phyloP scores from a whole-genome alignment of 1,140 invertebrate genomes.

The Lucilia cuprina region DNA sequence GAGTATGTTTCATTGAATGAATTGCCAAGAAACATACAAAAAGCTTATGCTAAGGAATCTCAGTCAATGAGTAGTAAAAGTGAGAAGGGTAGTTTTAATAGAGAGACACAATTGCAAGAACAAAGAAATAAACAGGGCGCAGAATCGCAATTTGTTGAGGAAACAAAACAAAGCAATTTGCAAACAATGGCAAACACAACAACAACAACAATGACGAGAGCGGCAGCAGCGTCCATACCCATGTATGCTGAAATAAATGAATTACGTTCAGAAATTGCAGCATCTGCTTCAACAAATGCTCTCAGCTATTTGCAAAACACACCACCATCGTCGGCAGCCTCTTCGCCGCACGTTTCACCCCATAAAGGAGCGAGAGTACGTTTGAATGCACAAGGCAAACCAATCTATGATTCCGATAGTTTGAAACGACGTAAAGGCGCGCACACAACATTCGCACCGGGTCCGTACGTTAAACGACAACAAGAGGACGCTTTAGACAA shows the following conservation, averaged over 20 bases:
- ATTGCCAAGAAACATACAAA: constrained; percentile 64
- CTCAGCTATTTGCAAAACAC: constrained; percentile 22
- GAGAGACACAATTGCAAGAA: constrained; percentile 36
- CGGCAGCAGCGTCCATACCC: constrained; percentile 41
- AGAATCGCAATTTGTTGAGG: constrained; percentile 44
- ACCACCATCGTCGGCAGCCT: constrained; percentile 43
- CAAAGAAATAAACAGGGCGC: constrained; percentile 27
- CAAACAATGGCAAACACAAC: background rate
- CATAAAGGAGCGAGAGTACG: constrained; percentile 80
- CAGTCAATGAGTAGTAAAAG: background rate
- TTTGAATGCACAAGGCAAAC: constrained; percentile 86
- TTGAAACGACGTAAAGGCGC: constrained; percentile 80
- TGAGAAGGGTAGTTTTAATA: constrained; percentile 24
- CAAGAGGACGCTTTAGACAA: background rate
- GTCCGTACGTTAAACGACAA: constrained; percentile 72
- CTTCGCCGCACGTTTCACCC: constrained; percentile 14
- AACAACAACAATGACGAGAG: background rate
- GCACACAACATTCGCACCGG: constrained; percentile 85
- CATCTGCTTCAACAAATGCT: constrained; percentile 44
- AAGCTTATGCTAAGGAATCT: constrained; percentile 62
- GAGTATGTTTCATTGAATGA: constrained; percentile 85
- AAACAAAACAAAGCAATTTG: background rate
- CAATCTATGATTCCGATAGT: constrained; percentile 89
- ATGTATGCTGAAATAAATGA: constrained; percentile 61
- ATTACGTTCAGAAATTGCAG: constrained; percentile 48